These are phyloP conservation scores for Beaufortia kweichowensis DNA, from an alignment of 2,113 vertebrate genomes.

Conservation along the genomic window DNA sequence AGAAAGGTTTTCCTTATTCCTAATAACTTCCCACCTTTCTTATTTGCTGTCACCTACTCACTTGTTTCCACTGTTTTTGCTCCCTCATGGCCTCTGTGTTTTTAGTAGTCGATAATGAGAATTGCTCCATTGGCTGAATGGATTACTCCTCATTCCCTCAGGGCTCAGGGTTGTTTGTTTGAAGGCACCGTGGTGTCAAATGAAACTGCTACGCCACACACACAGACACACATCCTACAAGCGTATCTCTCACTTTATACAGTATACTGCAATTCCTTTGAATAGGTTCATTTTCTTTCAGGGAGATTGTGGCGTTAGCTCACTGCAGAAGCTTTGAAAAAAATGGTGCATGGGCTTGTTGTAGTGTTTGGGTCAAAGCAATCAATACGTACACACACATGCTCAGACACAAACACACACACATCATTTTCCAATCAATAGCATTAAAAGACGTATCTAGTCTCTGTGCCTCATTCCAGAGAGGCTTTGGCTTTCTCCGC, in stretches of 20 bases:
- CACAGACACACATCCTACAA: not conserved
- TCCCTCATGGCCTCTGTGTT: constrained; percentile 52
- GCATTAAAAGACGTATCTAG: constrained; percentile 48
- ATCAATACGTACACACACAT: constrained; percentile 49
- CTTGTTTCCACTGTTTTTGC: constrained; percentile 3
- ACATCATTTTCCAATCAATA: constrained; percentile 49
- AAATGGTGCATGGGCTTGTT: constrained; percentile 30
- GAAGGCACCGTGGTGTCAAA: constrained; percentile 73
- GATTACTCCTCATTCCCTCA: constrained; percentile 72
- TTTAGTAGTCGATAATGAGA: constrained; percentile 77
- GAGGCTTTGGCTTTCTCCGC: constrained; percentile 46
- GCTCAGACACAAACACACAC: constrained; percentile 28
- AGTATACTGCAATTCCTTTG: not conserved
- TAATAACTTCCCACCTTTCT: not conserved
- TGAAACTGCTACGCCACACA: constrained; percentile 63
- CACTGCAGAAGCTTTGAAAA: constrained; percentile 5
- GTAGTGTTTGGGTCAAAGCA: constrained; percentile 35
- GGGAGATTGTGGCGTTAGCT: constrained; percentile 14
- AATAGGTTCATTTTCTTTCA: not conserved
- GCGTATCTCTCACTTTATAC: not conserved
- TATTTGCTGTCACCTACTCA: constrained; percentile 9
- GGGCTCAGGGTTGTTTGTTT: constrained; percentile 73
- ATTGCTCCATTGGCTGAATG: constrained; percentile 78
- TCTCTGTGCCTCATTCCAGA: constrained; percentile 44
- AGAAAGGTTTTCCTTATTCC: not conserved